These are phyloP conservation scores for Asteroscopus sphinx DNA, from an alignment of 2,888 invertebrate genomes.

Conservation along the genomic window DNA sequence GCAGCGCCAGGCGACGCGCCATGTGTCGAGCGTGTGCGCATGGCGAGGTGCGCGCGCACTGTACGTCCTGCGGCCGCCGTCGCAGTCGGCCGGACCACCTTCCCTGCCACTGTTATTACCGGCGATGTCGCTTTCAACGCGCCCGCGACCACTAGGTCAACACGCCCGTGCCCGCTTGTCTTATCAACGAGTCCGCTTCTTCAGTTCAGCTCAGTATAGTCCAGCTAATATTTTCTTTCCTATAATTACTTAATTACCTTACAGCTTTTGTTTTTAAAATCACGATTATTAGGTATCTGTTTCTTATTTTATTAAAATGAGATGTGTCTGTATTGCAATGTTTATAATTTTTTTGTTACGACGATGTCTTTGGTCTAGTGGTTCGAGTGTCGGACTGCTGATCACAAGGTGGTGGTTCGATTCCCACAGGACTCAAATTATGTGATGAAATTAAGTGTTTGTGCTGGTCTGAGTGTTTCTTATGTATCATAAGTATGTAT, in stretches of 20 bases:
- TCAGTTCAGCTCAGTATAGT: conserved; percentile 12
- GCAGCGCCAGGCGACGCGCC: conserved; percentile 89
- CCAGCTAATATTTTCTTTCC: not conserved
- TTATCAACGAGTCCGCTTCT: conserved; percentile 31
- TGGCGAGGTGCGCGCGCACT: conserved; percentile 89
- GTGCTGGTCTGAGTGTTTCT: no score
- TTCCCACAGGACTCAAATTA: no score
- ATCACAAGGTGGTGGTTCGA: no score
- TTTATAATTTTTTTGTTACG: no score
- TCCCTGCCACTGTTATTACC: conserved; percentile 83
- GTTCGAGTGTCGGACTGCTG: no score
- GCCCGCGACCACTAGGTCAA: conserved; percentile 81
- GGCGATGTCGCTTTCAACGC: conserved; percentile 83
- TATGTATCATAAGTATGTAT: no score
- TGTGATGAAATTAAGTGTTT: no score
- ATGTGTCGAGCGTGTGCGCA: conserved; percentile 87
- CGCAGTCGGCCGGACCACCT: conserved; percentile 70
- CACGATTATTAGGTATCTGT: no score
- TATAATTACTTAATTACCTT: not conserved
- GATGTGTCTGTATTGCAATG: no score
- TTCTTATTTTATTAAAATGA: no score
- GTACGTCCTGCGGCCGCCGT: conserved; percentile 69
- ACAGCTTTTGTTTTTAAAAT: not conserved
- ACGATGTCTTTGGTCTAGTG: no score
- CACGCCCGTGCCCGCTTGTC: conserved; percentile 54